Base-by-base conservation (phyloP, 2,113 vertebrate species). In the Pipa parva region DNA sequence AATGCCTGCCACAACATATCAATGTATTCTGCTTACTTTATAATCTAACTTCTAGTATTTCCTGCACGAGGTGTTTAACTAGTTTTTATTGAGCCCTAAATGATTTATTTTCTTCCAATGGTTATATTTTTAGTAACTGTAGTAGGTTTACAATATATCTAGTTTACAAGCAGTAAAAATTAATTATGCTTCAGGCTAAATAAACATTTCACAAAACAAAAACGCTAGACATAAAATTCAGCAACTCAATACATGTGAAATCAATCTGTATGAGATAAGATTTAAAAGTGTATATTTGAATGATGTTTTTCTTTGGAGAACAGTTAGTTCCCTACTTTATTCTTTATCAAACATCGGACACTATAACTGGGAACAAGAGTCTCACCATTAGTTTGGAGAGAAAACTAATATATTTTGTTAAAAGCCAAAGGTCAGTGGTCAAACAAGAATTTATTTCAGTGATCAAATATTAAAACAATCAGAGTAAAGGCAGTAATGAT, bases 11-110 rank as follows among this genome's bases (percentile, higher is more conserved):
- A 15, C 17, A 36, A 57, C 26, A 65, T 65, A 56, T 55, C 39
- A 64, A 52, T 56, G 26, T 37, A 20, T 65, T 39, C 28, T 46
- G 25, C 55, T 56, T 57, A 65, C 52, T 65, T 65, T 57, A 57
- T 25, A 39, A 65, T 52, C 29, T 24, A 6, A 48, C 63, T 57
- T 65, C 63, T 65, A 46, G 18, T 57, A 39, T 65, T 65, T 57
- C 63, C 56, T 29, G 18, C 26, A 48, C 51, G 33, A 55, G 51
- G 63, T 56, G 51, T 56, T 45, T 17, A 51, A 42, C 37, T 11
- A 57, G 37, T 25, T 57, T 56, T 65, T 28, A 57, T 48, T 65
- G 46, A 48, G 11, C 42, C 63, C 39, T 39, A 13, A 22, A 39
- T 37, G 52, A 17, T 28, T 55, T 45, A 55, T 29, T 65, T 22